These are phyloP conservation scores for Spea multiplicata DNA, from an alignment of 2,113 vertebrate genomes.

Conservation along the genomic window DNA sequence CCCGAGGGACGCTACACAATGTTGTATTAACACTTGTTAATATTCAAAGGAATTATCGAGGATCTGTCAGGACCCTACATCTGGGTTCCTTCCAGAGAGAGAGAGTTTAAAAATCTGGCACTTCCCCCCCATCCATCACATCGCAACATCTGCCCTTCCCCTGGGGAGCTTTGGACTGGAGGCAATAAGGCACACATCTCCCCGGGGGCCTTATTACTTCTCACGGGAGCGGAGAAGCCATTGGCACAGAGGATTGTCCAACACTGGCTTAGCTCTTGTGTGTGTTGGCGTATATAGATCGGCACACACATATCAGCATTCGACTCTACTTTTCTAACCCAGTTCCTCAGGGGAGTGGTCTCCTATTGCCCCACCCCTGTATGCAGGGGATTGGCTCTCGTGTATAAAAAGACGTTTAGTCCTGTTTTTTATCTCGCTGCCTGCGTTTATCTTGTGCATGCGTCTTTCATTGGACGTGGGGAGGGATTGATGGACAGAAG, in stretches of 20 bases:
- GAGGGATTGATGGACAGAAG: constrained; percentile 14
- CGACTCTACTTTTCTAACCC: constrained; percentile 18
- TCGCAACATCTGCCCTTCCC: constrained; percentile 19
- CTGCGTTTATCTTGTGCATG: constrained; percentile 48
- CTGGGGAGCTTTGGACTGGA: constrained; percentile 17
- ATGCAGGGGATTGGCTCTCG: constrained; percentile 16
- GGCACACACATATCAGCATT: constrained; percentile 11
- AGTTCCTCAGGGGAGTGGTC: constrained; percentile 39
- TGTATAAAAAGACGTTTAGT: constrained; percentile 46
- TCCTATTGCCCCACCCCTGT: constrained; percentile 25
- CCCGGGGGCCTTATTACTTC: constrained; percentile 41
- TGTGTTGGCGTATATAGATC: not conserved
- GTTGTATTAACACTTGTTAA: too few species aligned
- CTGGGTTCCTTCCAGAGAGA: constrained; percentile 91
- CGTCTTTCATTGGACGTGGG: constrained; percentile 38
- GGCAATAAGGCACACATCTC: constrained; percentile 40
- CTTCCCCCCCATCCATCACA: constrained; percentile 32
- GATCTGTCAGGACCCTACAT: constrained; percentile 93
- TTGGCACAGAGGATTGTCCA: constrained; percentile 9
- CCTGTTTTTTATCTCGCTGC: constrained; percentile 48
- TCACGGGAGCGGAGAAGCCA: constrained; percentile 10
- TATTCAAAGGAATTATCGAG: constrained; percentile 89
- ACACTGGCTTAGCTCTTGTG: constrained; percentile 9
- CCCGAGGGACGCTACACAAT: too few species aligned
- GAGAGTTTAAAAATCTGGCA: constrained; percentile 76